Evolutionary conservation across 2,888 invertebrate genomes (phyloP).

Genomic region (Tinea semifulvella): DNA sequence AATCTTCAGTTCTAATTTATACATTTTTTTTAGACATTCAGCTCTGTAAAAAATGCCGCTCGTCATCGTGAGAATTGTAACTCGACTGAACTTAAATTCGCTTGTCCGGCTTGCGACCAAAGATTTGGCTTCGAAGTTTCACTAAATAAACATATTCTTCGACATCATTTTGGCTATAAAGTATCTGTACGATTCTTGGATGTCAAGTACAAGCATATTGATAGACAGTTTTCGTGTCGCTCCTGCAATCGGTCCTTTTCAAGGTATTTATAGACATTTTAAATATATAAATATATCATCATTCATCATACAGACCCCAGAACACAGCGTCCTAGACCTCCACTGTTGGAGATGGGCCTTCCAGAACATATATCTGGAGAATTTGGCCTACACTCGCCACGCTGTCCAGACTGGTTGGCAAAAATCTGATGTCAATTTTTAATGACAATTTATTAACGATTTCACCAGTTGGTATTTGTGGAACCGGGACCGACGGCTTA

Average conservation of each 20-base stretch:
- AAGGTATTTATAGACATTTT: conserved; percentile 37
- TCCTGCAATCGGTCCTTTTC: conserved; percentile 71
- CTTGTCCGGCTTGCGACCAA: conserved; percentile 46
- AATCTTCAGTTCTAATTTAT: background rate
- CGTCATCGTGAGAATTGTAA: conserved; percentile 54
- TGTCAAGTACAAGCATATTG: conserved; percentile 22
- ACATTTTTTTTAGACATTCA: conserved; percentile 38
- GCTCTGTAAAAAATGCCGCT: conserved; percentile 54
- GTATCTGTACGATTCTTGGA: conserved; percentile 51
- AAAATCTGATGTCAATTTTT: no score
- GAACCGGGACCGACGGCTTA: no score
- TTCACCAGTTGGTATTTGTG: no score
- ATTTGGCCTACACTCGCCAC: no score
- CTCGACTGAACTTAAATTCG: conserved; percentile 40
- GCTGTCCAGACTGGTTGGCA: no score
- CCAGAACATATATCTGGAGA: no score
- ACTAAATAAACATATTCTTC: conserved; percentile 54
- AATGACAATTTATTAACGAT: no score
- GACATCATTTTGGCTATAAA: conserved; percentile 48
- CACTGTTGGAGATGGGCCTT: no score
- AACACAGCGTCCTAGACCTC: no score
- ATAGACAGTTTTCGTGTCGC: conserved; percentile 61
- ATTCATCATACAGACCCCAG: no score
- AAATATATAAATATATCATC: no score
- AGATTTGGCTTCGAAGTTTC: conserved; percentile 55